Evolutionary conservation across 2,888 invertebrate species (phyloP).

Genomic region (Synergus japonicus): DNA sequence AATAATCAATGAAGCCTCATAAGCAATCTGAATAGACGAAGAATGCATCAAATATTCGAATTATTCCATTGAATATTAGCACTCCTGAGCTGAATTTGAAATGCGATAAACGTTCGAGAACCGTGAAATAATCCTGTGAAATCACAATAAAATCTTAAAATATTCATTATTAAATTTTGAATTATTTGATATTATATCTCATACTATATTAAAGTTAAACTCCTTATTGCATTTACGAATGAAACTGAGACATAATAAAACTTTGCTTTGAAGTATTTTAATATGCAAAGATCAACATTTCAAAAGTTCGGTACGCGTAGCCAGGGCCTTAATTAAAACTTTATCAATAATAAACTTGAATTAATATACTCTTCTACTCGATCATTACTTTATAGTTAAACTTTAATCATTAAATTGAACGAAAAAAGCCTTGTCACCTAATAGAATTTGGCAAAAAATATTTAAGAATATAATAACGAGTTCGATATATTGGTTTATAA

Average conservation of each 20-base stretch:
- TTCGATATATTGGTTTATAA: neutral
- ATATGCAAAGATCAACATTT: neutral
- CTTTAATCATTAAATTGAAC: neutral
- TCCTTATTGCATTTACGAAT: neutral
- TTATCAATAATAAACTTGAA: neutral
- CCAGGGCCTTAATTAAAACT: neutral
- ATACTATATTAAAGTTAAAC: neutral
- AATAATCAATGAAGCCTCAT: neutral
- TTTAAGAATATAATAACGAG: conserved; percentile 12
- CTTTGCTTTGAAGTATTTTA: neutral
- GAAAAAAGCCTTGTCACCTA: neutral
- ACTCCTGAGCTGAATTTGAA: conserved; percentile 5
- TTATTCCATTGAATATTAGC: neutral
- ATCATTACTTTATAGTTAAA: neutral
- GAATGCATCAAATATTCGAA: conserved; percentile 32
- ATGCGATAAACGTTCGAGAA: neutral
- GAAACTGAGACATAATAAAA: neutral
- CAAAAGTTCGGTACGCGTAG: no score
- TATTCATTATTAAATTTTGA: neutral
- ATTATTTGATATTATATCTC: neutral
- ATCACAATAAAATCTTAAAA: neutral
- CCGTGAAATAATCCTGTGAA: neutral
- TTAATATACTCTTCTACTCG: neutral
- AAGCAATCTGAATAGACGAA: conserved; percentile 11
- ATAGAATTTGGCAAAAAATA: neutral